These are phyloP conservation scores for Athalia circularis DNA, from an alignment of 2,888 invertebrate species.

Conservation along the genomic window DNA sequence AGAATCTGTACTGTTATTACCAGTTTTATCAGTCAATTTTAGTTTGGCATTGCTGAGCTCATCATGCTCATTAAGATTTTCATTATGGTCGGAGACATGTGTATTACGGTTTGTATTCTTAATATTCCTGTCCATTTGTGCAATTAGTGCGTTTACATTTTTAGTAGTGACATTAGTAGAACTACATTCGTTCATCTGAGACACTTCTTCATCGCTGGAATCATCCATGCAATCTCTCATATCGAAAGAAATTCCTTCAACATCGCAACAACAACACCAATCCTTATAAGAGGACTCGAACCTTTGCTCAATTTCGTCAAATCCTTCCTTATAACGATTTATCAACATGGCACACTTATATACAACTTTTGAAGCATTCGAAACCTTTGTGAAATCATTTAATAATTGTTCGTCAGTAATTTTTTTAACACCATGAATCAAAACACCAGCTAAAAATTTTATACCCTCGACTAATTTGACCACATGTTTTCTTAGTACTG, in stretches of 20 bases:
- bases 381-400: constrained; percentile 49
- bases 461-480: constrained; percentile 43
- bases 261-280: constrained; percentile 52
- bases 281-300: constrained; percentile 53
- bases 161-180: neutral
- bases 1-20: neutral
- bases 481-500: constrained; percentile 33
- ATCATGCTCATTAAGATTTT: neutral
- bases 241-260: constrained; percentile 2
- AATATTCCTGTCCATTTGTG: neutral
- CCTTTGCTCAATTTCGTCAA: constrained; percentile 51
- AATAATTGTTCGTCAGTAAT: constrained; percentile 48
- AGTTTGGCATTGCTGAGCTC: neutral
- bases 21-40: neutral
- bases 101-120: neutral
- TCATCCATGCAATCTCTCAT: neutral
- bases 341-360: constrained; percentile 52
- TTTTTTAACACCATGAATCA: neutral
- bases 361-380: constrained; percentile 53
- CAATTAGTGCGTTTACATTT: neutral
- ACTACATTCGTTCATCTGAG: neutral
- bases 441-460: constrained; percentile 48
- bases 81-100: neutral
- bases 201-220: neutral
- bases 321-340: constrained; percentile 45